Conservation (phyloP, 2,797 vertebrate genomes). For the Rhinoraja longicauda region DNA sequence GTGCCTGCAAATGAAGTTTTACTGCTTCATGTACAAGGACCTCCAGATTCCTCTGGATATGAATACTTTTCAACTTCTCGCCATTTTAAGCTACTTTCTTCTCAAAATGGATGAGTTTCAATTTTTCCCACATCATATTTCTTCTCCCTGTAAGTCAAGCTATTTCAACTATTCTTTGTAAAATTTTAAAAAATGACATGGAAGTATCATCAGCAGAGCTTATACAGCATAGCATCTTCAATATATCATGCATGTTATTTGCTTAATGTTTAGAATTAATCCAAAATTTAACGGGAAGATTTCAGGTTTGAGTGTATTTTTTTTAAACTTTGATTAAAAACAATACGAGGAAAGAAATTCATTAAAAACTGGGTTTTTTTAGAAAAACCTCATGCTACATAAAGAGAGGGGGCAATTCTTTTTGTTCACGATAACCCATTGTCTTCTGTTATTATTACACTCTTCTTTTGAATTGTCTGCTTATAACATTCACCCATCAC, state of each 20-base stretch:
- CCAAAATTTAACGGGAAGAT: not conserved
- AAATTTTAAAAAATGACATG: not conserved
- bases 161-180: not conserved
- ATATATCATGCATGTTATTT: not conserved
- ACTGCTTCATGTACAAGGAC: no score
- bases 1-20: no score
- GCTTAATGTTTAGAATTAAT: not conserved
- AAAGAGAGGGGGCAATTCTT: not conserved
- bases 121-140: no score
- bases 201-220: not conserved
- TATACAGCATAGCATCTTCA: not conserved
- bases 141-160: no score
- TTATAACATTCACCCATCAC: not conserved
- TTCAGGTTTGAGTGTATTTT: no score
- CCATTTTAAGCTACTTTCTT: no score
- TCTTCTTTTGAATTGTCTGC: not conserved
- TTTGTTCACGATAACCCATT: not conserved
- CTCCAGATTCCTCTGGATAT: no score
- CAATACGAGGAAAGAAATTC: no score
- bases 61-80: no score
- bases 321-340: no score
- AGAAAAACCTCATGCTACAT: not conserved
- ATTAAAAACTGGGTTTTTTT: not conserved
- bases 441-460: not conserved
- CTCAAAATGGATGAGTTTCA: no score